Evolutionary conservation across 2,113 vertebrate genomes (phyloP).

Genomic region (Phoxinus phoxinus): DNA sequence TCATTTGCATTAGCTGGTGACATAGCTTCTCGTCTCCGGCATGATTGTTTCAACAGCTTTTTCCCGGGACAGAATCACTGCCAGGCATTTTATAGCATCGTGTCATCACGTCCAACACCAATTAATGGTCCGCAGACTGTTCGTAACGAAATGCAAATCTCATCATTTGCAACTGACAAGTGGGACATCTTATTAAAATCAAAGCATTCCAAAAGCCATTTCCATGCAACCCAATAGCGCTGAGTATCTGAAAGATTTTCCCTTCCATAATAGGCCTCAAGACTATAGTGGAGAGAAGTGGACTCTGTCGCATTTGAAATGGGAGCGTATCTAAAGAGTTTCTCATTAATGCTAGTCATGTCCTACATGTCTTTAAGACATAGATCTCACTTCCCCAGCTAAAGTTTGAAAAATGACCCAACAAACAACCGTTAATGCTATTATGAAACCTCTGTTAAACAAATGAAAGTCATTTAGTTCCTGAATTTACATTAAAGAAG

Average conservation of each 20-base stretch:
- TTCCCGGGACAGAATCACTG: conserved; percentile 19
- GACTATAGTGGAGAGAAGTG: background rate
- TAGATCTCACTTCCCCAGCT: background rate
- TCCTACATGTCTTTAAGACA: background rate
- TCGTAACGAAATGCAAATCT: conserved; percentile 51
- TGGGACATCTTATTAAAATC: conserved; percentile 38
- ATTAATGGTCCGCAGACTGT: conserved; percentile 41
- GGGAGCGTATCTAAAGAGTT: background rate
- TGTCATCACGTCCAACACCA: conserved; percentile 27
- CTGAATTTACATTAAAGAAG: background rate
- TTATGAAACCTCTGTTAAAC: background rate
- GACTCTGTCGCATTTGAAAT: background rate
- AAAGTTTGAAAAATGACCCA: background rate
- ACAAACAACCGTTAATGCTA: background rate
- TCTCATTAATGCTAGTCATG: background rate
- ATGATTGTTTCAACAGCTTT: conserved; percentile 33
- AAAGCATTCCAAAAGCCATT: conserved; percentile 44
- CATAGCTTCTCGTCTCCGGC: background rate
- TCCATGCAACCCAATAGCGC: background rate
- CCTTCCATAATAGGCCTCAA: background rate
- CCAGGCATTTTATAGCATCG: conserved; percentile 35
- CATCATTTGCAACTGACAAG: conserved; percentile 47
- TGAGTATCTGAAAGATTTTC: conserved; percentile 9
- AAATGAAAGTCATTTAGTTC: background rate
- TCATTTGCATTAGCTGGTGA: conserved; percentile 22